Conservation (phyloP, 1,140 invertebrate species). For the Formica exsecta region DNA sequence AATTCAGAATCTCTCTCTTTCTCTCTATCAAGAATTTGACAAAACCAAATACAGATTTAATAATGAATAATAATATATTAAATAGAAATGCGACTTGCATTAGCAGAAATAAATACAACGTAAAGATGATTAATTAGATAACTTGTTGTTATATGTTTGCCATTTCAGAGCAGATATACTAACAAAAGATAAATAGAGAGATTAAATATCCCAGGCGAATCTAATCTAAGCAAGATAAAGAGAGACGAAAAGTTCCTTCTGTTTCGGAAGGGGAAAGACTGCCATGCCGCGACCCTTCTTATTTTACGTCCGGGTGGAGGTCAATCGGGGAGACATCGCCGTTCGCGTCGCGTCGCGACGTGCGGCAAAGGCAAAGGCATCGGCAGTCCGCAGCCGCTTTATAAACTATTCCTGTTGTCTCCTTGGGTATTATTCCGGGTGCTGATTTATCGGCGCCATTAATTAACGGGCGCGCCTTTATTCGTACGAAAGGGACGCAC, state of each 20-base stretch:
- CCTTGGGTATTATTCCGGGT: slow-evolving; percentile 85
- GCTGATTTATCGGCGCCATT: slow-evolving; percentile 86
- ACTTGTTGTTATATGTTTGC: slow-evolving; percentile 31
- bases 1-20: neutral
- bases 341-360: slow-evolving; percentile 28
- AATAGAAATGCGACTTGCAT: neutral
- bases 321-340: slow-evolving; percentile 61
- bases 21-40: neutral
- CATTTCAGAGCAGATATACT: neutral
- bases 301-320: slow-evolving; percentile 56
- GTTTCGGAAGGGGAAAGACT: neutral
- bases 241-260: slow-evolving; percentile 21
- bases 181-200: slow-evolving; percentile 32
- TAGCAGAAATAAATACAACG: slow-evolving; percentile 11
- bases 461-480: slow-evolving; percentile 86
- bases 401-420: slow-evolving; percentile 87
- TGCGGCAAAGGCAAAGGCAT: slow-evolving; percentile 76
- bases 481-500: slow-evolving; percentile 85
- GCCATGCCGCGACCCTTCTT: slow-evolving; percentile 23
- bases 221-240: slow-evolving; percentile 54
- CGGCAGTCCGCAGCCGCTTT: slow-evolving; percentile 80
- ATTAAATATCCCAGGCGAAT: slow-evolving; percentile 33
- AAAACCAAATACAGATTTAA: neutral
- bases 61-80: neutral
- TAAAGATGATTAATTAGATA: slow-evolving; percentile 28